A percentile compares a stretch with the other conserved stretches of the same genome.
These are phyloP conservation scores for Accipiter cooperii DNA, from an alignment of 2,113 vertebrate species.

Conservation along the genomic window DNA sequence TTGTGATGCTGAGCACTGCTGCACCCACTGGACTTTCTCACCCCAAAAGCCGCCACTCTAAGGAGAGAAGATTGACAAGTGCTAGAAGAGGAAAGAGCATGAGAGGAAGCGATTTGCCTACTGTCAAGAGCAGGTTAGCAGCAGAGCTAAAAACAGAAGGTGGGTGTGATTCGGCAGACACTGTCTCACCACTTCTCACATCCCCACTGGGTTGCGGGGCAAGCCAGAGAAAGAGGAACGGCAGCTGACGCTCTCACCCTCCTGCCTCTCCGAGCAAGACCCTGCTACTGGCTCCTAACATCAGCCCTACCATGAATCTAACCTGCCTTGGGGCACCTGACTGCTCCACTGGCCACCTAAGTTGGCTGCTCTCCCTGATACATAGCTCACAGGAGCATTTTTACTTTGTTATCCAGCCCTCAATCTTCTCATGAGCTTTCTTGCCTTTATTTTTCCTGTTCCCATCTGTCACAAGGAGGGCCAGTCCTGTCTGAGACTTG, in stretches of 20 bases:
- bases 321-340: not conserved
- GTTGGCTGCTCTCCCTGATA: rapidly evolving
- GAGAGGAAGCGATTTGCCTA: not conserved
- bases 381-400: not conserved
- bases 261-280: not conserved
- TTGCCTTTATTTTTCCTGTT: not conserved
- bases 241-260: rapidly evolving
- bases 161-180: not conserved
- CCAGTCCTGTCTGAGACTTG: rapidly evolving
- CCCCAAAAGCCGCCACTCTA: not conserved
- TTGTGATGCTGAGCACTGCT: not conserved
- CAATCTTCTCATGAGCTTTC: not conserved
- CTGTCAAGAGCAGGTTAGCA: not conserved
- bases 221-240: not conserved
- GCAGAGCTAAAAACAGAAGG: not conserved
- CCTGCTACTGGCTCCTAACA: not conserved
- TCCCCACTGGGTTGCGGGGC: not conserved
- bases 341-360: rapidly evolving
- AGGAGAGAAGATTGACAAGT: not conserved
- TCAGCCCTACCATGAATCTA: rapidly evolving
- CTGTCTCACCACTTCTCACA: not conserved
- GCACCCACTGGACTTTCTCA: not conserved
- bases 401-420: not conserved
- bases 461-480: rapidly evolving
- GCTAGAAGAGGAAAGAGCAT: not conserved